phyloP scores from a whole-genome alignment of 2,888 invertebrate species.

The Gisinianus flammeolus region DNA sequence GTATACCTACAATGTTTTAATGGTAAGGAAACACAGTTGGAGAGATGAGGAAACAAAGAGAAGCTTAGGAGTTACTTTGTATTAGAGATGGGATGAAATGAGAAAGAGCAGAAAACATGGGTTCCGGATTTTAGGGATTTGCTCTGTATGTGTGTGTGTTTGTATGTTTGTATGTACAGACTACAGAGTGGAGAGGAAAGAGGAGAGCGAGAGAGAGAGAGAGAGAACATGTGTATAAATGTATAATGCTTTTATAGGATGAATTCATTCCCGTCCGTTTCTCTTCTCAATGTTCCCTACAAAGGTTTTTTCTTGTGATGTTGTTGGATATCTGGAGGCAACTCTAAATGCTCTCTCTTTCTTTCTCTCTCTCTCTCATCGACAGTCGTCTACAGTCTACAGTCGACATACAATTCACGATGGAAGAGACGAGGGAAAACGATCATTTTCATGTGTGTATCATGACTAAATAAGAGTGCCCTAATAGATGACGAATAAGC shows the following conservation, averaged over 20 bases:
- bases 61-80: slow-evolving; percentile 14
- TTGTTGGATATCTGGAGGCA: neutral
- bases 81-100: neutral
- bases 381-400: neutral
- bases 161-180: neutral
- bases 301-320: neutral
- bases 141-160: neutral
- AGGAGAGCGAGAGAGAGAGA: neutral
- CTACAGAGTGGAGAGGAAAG: neutral
- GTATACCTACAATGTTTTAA: neutral
- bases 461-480: neutral
- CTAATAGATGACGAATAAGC: slow-evolving; percentile 10
- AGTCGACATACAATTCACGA: neutral
- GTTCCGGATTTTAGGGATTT: neutral
- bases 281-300: too few species aligned
- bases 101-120: slow-evolving; percentile 8
- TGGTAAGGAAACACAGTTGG: neutral
- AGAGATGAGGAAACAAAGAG: neutral
- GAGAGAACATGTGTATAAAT: neutral
- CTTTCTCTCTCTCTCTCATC: neutral
- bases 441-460: neutral
- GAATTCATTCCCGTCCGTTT: neutral
- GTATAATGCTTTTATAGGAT: neutral
- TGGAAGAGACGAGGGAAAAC: neutral
- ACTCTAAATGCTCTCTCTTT: neutral